Conservation (phyloP, 2,888 invertebrate genomes). For the Diarsia dahlii region DNA sequence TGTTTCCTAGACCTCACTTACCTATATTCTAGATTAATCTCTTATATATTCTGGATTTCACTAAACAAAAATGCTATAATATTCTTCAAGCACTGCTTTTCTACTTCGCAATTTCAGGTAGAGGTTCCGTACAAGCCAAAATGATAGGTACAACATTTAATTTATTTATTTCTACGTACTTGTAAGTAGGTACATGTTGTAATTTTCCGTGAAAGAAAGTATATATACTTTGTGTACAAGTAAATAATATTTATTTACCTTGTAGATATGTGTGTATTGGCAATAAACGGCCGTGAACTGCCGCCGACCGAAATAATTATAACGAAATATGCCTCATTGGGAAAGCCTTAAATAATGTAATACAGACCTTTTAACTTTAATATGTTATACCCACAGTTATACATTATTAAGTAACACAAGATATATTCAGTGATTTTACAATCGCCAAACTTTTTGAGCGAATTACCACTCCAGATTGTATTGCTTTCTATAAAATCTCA, state of each 20-base stretch:
- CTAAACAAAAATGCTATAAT: background rate
- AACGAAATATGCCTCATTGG: constrained; percentile 45
- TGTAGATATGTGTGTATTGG: constrained; percentile 26
- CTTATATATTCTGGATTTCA: background rate
- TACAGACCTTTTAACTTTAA: constrained; percentile 8
- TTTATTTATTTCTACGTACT: constrained; percentile 2
- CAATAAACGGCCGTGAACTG: constrained; percentile 49
- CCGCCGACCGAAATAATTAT: constrained; percentile 38
- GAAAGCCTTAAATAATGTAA: constrained; percentile 22
- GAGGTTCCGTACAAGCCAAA: background rate
- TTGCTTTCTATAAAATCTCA: background rate
- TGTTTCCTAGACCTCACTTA: background rate
- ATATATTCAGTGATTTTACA: background rate
- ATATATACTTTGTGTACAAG: constrained; percentile 5
- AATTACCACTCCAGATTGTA: background rate
- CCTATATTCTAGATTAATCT: background rate
- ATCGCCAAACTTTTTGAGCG: background rate
- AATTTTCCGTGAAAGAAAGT: constrained; percentile 30
- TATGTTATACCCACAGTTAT: background rate
- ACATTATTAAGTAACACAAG: constrained; percentile 8
- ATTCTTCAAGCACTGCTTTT: background rate
- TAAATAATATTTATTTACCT: constrained; percentile 19
- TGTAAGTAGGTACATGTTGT: background rate
- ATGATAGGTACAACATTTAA: background rate
- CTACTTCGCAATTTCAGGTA: background rate